Evolutionary conservation across 2,797 vertebrate genomes (phyloP).

Genomic region (Geotrypetes seraphini): DNA sequence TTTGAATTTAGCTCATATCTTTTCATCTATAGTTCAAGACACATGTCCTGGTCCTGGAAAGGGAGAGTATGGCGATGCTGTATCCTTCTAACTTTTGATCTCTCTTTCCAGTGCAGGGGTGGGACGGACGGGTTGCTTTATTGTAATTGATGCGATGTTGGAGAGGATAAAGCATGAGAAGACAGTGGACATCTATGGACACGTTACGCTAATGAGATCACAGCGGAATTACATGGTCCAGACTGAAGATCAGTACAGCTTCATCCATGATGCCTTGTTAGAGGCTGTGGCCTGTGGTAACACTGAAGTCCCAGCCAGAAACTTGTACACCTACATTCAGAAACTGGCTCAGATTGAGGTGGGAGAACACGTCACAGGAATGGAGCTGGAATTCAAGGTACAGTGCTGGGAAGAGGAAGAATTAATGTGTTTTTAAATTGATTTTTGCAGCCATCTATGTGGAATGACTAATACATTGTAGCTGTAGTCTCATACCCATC

Average conservation of each 20-base stretch:
- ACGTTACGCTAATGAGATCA: constrained; percentile 92
- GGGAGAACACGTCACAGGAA: constrained; percentile 89
- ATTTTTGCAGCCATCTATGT: too few relatives aligned
- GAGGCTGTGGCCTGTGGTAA: constrained; percentile 93
- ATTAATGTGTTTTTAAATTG: too few relatives aligned
- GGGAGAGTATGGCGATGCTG: neutral
- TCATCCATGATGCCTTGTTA: constrained; percentile 92
- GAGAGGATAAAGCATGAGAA: constrained; percentile 94
- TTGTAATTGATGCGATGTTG: constrained; percentile 94
- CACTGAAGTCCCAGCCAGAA: constrained; percentile 88
- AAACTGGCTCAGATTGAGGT: constrained; percentile 87
- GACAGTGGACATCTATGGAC: constrained; percentile 92
- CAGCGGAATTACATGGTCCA: constrained; percentile 98
- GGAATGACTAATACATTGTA: too few relatives aligned
- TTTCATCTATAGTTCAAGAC: too few relatives aligned
- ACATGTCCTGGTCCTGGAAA: too few relatives aligned
- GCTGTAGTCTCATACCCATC: too few relatives aligned
- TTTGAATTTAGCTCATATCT: too few relatives aligned
- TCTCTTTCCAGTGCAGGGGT: constrained; percentile 71
- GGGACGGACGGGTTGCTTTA: constrained; percentile 91
- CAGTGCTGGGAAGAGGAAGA: accelerated
- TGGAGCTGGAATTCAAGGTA: constrained; percentile 98
- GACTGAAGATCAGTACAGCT: constrained; percentile 97
- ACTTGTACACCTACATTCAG: constrained; percentile 93
- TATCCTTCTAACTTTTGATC: neutral